Evolutionary conservation across 2,113 vertebrate species (phyloP), one percentile per base, ranked within the genome.

Genomic region (Poecile atricapillus): DNA sequence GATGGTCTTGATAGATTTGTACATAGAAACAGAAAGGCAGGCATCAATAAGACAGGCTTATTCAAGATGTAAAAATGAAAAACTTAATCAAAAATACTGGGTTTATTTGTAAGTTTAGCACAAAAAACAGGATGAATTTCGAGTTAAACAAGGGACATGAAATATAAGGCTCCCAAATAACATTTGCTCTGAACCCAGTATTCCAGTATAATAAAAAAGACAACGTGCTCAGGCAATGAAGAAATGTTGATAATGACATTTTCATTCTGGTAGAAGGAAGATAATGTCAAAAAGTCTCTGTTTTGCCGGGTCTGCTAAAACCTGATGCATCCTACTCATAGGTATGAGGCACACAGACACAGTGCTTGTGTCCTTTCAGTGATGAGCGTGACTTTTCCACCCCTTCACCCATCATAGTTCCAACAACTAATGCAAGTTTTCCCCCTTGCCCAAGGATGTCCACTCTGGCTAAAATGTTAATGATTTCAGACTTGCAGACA

Each of bases 1-100:
- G 96, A 96, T 94, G 90, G 97, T 93, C 94, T 91, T 97, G 95
- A 90, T 97, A 95, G 87, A 95, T 95, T 95, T 94, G 91, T 88
- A 93, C 55, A 87, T 56, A 82, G 88, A 93, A 96, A 84, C 33
- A 79, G 64, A 92, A 91, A 95, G 70, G 83, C 50, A 91, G 70
- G 56, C 55, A 80, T 67, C 81, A 94, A 82, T 81, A 81, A 87
- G 65, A 91, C 23, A 93, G 27, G 37, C 27, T 92, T 93, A 93
- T 69, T 79, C 65, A 87, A 87, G 50, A 80, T 33, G 50, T 70
- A 79, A 93, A 95, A 95, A 87, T 85, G 12, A 94, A 92, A 87
- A 87, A 68, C 75, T 65, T 90, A 86, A 88, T 65, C 10, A 91
- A 87, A 83, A 95, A 83, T 63, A 63, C 25, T 21, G 17, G 16